A percentile compares a stretch with the other conserved stretches of the same genome.
Evolutionary conservation across 2,888 invertebrate species (phyloP).

Genomic region (Gisinianus flammeolus): DNA sequence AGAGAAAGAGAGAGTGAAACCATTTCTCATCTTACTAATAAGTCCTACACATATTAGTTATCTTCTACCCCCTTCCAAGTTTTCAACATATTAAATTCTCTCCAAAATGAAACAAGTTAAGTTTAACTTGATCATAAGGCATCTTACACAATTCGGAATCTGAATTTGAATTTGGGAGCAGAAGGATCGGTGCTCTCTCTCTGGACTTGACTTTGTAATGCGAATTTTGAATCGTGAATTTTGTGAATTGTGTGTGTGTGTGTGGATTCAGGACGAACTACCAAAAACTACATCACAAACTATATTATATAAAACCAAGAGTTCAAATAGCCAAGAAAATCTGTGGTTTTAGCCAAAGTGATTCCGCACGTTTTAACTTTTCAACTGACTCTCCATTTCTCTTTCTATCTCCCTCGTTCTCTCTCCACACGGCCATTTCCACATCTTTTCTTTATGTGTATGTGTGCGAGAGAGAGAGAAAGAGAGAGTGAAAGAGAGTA

Average conservation of each 20-base stretch:
- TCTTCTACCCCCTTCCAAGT: background rate
- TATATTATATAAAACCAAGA: background rate
- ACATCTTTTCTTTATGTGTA: background rate
- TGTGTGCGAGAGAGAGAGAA: background rate
- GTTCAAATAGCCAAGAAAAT: background rate
- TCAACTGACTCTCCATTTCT: background rate
- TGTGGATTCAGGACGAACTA: no score
- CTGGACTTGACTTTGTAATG: background rate
- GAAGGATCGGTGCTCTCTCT: background rate
- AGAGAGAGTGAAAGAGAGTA: no score
- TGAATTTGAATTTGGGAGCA: background rate
- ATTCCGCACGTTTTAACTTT: conserved; percentile 14
- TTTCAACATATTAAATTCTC: conserved; percentile 16
- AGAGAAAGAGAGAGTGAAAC: background rate
- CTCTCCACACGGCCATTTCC: background rate
- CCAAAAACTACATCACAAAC: background rate
- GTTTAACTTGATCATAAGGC: conserved; percentile 1
- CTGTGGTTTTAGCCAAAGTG: conserved; percentile 5
- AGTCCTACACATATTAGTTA: background rate
- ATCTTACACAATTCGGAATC: background rate
- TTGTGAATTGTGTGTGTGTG: no score
- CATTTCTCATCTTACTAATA: no score
- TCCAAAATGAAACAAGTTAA: conserved; percentile 7
- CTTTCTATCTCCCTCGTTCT: background rate
- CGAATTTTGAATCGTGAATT: background rate